phyloP scores from a whole-genome alignment of 2,113 vertebrate genomes.

The Montifringilla adamsi region DNA sequence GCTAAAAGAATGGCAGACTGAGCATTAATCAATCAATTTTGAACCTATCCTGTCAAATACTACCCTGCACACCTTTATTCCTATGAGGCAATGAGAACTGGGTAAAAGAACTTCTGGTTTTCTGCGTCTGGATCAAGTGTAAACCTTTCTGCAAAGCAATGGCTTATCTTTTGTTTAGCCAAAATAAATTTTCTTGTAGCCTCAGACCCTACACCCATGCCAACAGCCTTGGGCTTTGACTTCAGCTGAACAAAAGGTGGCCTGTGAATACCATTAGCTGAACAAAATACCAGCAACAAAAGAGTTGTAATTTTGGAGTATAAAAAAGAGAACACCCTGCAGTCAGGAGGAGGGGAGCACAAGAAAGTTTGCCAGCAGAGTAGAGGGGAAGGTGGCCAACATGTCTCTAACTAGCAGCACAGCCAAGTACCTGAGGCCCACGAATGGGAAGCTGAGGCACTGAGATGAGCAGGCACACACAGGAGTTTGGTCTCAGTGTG shows the following conservation, averaged over 20 bases:
- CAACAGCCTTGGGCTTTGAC: neutral
- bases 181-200: neutral
- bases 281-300: neutral
- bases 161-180: neutral
- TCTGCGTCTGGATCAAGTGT: neutral
- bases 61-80: neutral
- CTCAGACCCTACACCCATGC: neutral
- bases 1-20: slow-evolving; percentile 62
- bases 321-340: neutral
- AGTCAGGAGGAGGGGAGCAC: neutral
- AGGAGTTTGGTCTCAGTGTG: neutral
- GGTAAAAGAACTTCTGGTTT: neutral
- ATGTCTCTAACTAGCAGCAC: neutral
- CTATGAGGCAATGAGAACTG: neutral
- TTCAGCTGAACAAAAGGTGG: neutral
- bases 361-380: neutral
- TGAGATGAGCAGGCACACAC: neutral
- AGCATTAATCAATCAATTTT: neutral
- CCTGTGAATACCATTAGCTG: neutral
- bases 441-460: neutral
- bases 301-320: neutral
- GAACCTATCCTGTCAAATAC: neutral
- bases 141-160: neutral
- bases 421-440: neutral
- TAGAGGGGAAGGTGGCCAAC: neutral